phyloP scores from a whole-genome alignment of 2,113 vertebrate genomes.

The Mus spicilegus region DNA sequence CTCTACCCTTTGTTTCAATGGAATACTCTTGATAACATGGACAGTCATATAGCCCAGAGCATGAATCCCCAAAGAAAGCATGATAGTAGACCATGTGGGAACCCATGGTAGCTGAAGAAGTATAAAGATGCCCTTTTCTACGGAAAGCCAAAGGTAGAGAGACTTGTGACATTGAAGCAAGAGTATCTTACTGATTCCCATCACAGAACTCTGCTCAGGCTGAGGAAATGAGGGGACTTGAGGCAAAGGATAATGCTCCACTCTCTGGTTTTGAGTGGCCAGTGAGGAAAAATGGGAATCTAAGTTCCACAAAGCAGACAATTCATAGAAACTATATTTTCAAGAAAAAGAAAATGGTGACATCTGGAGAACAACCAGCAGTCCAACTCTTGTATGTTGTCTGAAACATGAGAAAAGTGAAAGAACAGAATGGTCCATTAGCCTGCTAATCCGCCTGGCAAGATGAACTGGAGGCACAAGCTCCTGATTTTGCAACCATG shows the following conservation, averaged over 20 bases:
- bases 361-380: neutral
- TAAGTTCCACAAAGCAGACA: neutral
- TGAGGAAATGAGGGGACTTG: accelerated
- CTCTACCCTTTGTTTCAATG: neutral
- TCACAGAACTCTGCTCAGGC: accelerated
- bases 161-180: neutral
- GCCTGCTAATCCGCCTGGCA: constrained; percentile 59
- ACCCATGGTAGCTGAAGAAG: accelerated
- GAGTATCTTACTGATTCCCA: neutral
- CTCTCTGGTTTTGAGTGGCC: neutral
- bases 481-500: constrained; percentile 51
- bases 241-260: accelerated
- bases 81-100: neutral
- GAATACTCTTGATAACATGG: accelerated
- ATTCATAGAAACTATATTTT: neutral
- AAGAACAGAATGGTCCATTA: constrained; percentile 48
- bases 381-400: neutral
- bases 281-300: neutral
- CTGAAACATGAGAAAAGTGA: constrained; percentile 40
- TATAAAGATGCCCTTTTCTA: accelerated
- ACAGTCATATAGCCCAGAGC: accelerated
- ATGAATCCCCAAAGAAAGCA: accelerated
- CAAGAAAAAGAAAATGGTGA: neutral
- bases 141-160: neutral
- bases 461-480: constrained; percentile 12